Conservation (phyloP, 2,113 vertebrate species). For the Ptyas mucosa region DNA sequence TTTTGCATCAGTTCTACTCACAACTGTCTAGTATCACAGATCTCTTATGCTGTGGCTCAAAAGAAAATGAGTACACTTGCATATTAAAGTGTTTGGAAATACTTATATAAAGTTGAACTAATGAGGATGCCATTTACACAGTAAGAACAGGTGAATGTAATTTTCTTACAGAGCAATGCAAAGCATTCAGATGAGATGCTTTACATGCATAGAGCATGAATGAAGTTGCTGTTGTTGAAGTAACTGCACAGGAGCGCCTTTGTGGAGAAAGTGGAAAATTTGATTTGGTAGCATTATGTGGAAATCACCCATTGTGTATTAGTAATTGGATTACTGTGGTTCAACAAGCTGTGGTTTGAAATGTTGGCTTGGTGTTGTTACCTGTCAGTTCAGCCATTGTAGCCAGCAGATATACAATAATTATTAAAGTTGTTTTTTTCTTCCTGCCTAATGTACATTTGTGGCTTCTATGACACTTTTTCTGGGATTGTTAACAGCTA, state of each 20-base stretch:
- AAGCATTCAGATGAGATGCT: not conserved
- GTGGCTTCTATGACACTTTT: not conserved
- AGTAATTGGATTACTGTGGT: not conserved
- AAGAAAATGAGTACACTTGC: not conserved
- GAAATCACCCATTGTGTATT: not conserved
- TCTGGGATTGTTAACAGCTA: not conserved
- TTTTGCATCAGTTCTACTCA: not conserved
- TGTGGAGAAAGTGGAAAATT: not conserved
- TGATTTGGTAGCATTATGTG: not conserved
- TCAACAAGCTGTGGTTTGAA: not conserved
- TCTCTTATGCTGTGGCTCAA: not conserved
- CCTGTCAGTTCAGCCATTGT: not conserved
- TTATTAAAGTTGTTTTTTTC: not conserved
- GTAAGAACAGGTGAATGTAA: not conserved
- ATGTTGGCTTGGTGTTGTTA: not conserved
- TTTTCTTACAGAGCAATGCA: not conserved
- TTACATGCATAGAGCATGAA: not conserved
- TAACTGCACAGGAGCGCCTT: not conserved
- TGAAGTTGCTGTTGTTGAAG: not conserved
- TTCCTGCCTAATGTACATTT: not conserved
- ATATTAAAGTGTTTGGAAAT: not conserved
- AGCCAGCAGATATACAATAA: not conserved
- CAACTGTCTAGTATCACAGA: no score
- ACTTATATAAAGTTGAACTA: not conserved
- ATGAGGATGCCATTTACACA: not conserved